These are phyloP conservation scores for Spodoptera littoralis DNA, from an alignment of 2,888 invertebrate genomes.

Conservation along the genomic window DNA sequence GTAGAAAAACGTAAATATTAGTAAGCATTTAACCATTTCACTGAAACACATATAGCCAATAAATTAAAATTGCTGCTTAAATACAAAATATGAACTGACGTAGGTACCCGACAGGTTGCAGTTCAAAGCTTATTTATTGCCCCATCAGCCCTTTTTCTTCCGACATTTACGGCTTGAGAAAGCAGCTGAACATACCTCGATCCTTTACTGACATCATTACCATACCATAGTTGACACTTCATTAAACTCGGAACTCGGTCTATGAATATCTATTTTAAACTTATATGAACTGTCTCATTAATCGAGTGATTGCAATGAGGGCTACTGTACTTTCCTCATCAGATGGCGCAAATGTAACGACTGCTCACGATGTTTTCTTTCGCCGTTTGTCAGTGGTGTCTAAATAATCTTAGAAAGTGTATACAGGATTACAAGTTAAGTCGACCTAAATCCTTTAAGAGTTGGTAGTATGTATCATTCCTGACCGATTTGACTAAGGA, in stretches of 20 bases:
- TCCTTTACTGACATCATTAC: constrained; percentile 17
- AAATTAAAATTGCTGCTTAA: constrained; percentile 8
- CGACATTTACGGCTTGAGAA: neutral
- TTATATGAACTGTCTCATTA: too few relatives aligned
- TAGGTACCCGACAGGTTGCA: constrained; percentile 4
- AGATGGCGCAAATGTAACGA: too few relatives aligned
- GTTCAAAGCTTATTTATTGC: constrained; percentile 12
- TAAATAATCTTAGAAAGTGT: too few relatives aligned
- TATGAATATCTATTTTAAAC: constrained; percentile 20
- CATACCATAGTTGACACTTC: constrained; percentile 23
- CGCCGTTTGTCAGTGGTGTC: too few relatives aligned
- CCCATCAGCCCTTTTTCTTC: constrained; percentile 10
- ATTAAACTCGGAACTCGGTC: constrained; percentile 4
- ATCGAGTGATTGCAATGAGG: too few relatives aligned
- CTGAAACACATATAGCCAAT: neutral
- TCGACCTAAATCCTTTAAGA: too few relatives aligned
- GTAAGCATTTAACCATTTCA: neutral
- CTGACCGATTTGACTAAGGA: too few relatives aligned
- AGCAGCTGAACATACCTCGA: constrained; percentile 21
- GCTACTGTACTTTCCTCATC: too few relatives aligned
- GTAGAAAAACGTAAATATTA: too few relatives aligned
- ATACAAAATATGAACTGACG: constrained; percentile 6
- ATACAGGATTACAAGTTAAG: too few relatives aligned
- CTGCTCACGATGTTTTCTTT: too few relatives aligned
- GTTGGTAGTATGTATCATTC: too few relatives aligned